Percentiles rank a stretch among this genome's conserved stretches.
These are phyloP conservation scores for Odocoileus virginianus DNA, from an alignment of 2,113 vertebrate species.

Conservation along the genomic window DNA sequence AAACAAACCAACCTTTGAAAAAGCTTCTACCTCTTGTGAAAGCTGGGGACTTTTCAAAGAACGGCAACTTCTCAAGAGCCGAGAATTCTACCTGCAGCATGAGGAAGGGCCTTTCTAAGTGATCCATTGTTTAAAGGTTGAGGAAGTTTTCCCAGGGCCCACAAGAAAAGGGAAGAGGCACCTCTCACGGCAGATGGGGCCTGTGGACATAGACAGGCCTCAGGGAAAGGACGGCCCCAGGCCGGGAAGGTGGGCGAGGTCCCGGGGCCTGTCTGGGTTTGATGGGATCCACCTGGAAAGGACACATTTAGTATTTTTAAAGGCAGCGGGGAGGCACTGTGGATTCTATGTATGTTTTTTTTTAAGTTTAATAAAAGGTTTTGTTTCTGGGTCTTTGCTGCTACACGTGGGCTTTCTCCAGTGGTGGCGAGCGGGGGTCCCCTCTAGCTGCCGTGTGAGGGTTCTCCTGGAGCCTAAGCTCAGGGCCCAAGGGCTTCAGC, in stretches of 20 bases:
- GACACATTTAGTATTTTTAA: background rate
- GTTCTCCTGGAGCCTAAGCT: background rate
- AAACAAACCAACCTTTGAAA: background rate
- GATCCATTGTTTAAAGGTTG: background rate
- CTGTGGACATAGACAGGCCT: background rate
- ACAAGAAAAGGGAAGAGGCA: background rate
- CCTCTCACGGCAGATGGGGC: background rate
- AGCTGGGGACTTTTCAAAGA: slow-evolving; percentile 23
- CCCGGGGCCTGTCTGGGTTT: background rate
- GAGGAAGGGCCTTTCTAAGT: background rate
- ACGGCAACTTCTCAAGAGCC: background rate
- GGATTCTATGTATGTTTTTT: background rate
- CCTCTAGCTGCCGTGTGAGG: background rate
- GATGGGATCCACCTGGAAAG: background rate
- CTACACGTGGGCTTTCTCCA: background rate
- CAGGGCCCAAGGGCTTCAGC: accelerated
- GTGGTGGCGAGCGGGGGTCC: accelerated
- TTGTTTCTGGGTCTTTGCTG: background rate
- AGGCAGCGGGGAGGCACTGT: background rate
- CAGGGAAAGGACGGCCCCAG: background rate
- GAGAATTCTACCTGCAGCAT: background rate
- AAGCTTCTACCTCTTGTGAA: background rate
- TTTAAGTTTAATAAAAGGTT: background rate
- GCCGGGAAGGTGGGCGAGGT: accelerated
- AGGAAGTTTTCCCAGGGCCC: background rate